phyloP scores from a whole-genome alignment of 2,888 invertebrate species.

The Hedya salicella region DNA sequence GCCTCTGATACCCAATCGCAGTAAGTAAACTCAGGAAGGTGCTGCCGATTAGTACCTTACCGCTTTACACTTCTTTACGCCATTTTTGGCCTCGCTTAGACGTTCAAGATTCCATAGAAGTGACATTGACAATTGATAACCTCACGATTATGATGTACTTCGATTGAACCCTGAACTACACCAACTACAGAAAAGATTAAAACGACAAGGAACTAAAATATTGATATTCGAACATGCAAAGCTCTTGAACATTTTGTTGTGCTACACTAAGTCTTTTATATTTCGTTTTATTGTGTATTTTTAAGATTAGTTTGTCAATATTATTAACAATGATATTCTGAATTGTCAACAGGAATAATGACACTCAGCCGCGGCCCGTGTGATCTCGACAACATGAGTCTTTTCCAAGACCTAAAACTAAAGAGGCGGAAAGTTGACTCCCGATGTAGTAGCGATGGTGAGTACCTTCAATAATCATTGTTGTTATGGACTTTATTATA shows the following conservation, averaged over 20 bases:
- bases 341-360: constrained; percentile 93
- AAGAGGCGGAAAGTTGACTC: constrained; percentile 99
- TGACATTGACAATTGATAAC: too few species aligned
- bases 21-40: constrained; percentile 56
- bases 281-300: not conserved
- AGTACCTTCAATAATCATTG: constrained; percentile 62
- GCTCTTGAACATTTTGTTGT: too few species aligned
- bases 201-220: not conserved
- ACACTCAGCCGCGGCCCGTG: constrained; percentile 98
- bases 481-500: too few species aligned
- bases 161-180: too few species aligned
- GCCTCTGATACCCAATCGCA: constrained; percentile 57
- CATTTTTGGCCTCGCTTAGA: too few species aligned
- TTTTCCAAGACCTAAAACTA: constrained; percentile 99
- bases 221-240: not conserved
- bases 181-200: not conserved
- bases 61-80: not conserved
- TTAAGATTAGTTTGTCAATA: not conserved
- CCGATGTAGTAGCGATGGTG: constrained; percentile 97
- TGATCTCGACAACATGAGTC: constrained; percentile 99
- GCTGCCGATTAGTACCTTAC: constrained; percentile 5
- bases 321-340: constrained; percentile 38
- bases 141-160: too few species aligned
- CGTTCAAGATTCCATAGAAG: too few species aligned
- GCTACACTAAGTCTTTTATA: not conserved